Evolutionary conservation across 2,113 vertebrate species (phyloP).

Genomic region (Planiliza haematocheilus): DNA sequence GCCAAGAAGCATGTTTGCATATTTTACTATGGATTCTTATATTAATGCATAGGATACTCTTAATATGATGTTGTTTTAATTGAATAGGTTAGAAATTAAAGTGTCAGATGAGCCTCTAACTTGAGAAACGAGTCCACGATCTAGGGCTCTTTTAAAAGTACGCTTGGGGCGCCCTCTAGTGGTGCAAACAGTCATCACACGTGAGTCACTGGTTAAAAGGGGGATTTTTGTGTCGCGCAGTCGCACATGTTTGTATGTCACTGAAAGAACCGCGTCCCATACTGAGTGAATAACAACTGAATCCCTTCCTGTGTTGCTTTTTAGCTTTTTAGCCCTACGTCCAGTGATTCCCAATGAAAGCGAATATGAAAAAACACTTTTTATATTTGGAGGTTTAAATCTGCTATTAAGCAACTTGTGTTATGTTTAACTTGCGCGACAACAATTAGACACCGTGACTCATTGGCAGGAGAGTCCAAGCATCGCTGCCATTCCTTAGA

Average conservation of each 20-base stretch:
- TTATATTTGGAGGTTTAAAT: neutral
- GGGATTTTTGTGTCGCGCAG: neutral
- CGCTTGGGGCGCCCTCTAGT: slow-evolving; percentile 48
- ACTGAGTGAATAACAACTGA: neutral
- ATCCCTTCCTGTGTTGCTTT: neutral
- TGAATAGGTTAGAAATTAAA: no score
- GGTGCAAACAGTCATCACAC: slow-evolving; percentile 4
- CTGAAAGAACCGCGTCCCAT: neutral
- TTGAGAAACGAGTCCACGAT: neutral
- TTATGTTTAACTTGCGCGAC: slow-evolving; percentile 29
- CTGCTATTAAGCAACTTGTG: neutral
- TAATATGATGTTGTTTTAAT: no score
- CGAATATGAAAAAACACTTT: neutral
- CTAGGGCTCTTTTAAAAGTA: neutral
- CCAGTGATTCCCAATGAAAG: fast-evolving
- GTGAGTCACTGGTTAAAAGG: neutral
- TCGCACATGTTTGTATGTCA: neutral
- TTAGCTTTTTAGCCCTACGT: neutral
- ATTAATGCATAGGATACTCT: no score
- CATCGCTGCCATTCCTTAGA: slow-evolving; percentile 64
- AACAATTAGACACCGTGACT: slow-evolving; percentile 58
- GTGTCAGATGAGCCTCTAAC: neutral
- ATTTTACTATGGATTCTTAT: no score
- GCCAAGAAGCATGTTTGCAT: no score
- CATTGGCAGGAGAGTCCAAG: slow-evolving; percentile 40